phyloP scores from a whole-genome alignment of 2,888 invertebrate genomes.

The Andricus curvator region DNA sequence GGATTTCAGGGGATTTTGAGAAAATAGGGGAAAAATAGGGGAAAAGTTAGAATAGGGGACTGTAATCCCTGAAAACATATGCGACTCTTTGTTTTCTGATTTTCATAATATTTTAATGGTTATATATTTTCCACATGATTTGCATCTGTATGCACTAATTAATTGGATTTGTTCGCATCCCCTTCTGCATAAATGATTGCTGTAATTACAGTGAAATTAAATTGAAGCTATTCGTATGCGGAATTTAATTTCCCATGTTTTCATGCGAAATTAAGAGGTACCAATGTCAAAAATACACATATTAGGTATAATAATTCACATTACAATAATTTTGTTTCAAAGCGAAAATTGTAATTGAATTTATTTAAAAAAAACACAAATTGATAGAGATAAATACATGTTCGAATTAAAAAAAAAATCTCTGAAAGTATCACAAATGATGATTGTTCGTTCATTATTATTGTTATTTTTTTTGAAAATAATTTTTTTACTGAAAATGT shows the following conservation, averaged over 20 bases:
- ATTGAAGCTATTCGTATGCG: conserved; percentile 16
- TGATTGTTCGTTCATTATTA: too few species aligned
- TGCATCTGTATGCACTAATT: conserved; percentile 24
- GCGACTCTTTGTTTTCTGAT: neutral
- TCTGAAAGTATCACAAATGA: neutral
- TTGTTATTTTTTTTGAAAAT: too few species aligned
- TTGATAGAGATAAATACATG: too few species aligned
- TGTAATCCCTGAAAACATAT: neutral
- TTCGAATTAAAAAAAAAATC: too few species aligned
- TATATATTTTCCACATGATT: conserved; percentile 9
- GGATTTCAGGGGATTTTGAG: too few species aligned
- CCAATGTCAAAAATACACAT: conserved; percentile 8
- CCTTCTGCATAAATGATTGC: conserved; percentile 31
- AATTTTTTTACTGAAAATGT: too few species aligned
- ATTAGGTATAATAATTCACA: neutral
- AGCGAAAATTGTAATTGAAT: too few species aligned
- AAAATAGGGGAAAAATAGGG: too few species aligned
- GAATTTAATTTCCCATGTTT: conserved; percentile 31
- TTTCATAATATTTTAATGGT: conserved; percentile 6
- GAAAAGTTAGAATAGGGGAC: too few species aligned
- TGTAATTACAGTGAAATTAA: conserved; percentile 38
- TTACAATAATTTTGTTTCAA: neutral
- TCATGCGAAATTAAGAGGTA: conserved; percentile 21
- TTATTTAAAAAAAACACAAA: too few species aligned
- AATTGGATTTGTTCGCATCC: conserved; percentile 29